Base-by-base conservation (phyloP, 2,888 invertebrate genomes). In the Alentia gelatinosa region DNA sequence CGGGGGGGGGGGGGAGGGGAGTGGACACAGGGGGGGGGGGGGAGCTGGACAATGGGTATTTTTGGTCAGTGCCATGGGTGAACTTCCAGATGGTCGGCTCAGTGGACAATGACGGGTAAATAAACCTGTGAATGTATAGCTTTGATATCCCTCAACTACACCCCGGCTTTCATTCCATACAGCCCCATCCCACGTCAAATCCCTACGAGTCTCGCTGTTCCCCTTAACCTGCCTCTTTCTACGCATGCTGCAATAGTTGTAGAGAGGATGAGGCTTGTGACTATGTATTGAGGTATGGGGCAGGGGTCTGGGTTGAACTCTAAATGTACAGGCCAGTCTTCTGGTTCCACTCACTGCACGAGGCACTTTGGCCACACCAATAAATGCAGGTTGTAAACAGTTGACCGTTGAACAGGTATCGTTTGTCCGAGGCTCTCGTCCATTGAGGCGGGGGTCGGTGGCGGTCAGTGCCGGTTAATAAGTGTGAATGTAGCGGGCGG, bases 21-120 rank as follows among this genome's bases (percentile, higher is more conserved):
- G 30, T 1, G 30, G n/a, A 33, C 3, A 26, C 4, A 74, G 74
- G 33, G 74, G n/a, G 63, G 56, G 74, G 74, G 3, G 33, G 15
- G 74, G n/a, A 74, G 30, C 35, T 39, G 79, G 79, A 79, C 79
- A 79, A 79, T 79, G 79, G 79, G 19, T 39, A 79, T 9, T 68
- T 56, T 74, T 5, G 30, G n/a, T 26, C 5, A 74, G 26, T 4
- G 30, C 79, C 39, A 19, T 79, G 79, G 35, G 79, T 39, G 37
- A 79, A 68, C 79, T 26, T 39, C 79, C 79, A 79, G 79, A 79
- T 79, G 79, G 79, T 79, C 37, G 79, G 79, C 79, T 35, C 37
- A 23, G 30, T 68, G 33, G 56, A 68, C 68, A 68, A 68, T 68
- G 33, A 12, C 79, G 37, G 35, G 79, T 79, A 79, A 79, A 79